Base-by-base conservation (phyloP, 2,797 vertebrate genomes). In the Sebastes diploproa region DNA sequence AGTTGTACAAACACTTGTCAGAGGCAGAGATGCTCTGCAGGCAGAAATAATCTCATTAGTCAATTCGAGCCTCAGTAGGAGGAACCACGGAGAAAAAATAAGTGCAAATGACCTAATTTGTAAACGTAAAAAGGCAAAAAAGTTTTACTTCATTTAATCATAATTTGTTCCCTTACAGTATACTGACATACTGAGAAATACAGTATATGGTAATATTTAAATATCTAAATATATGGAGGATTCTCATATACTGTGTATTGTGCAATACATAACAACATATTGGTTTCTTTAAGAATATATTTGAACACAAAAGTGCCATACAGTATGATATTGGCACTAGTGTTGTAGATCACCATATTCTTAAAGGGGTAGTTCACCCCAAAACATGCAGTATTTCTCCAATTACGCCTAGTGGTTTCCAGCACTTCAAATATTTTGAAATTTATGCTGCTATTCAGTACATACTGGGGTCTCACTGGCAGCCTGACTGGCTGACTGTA, bases 401-500 rank as follows among this genome's bases (percentile, higher is more conserved):
- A n/a, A n/a, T n/a, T n/a, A n/a, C n/a, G n/a, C n/a, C n/a, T n/a
- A n/a, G n/a, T n/a, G n/a, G n/a, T n/a, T n/a, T n/a, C n/a, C n/a
- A 25, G n/a, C 6, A 6, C n/a, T 55, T 4, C 7, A 61, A n/a
- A 55, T 29, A 22, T 23, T 58, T 29, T 20, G 0, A 25, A 11
- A 20, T 20, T 13, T 16, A 38, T 32, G 30, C 34, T 27, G 4
- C 56, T 29, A 27, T 52, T 69, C 18, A 18, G 5, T n/a, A 5
- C n/a, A 27, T 27, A 7, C n/a, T 20, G 11, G 20, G 8, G 25
- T 14, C 34, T 64, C 25, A 38, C 52, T 59, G 64, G 29, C 63
- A 34, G 54, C 22, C 29, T 65, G 50, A 76, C 75, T 73, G 62
- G 78, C 34, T 65, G 50, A 73, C 75, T 74, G 62, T 80, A 32